These are phyloP conservation scores for Laticauda colubrina DNA, from an alignment of 2,113 vertebrate genomes.

Conservation along the genomic window DNA sequence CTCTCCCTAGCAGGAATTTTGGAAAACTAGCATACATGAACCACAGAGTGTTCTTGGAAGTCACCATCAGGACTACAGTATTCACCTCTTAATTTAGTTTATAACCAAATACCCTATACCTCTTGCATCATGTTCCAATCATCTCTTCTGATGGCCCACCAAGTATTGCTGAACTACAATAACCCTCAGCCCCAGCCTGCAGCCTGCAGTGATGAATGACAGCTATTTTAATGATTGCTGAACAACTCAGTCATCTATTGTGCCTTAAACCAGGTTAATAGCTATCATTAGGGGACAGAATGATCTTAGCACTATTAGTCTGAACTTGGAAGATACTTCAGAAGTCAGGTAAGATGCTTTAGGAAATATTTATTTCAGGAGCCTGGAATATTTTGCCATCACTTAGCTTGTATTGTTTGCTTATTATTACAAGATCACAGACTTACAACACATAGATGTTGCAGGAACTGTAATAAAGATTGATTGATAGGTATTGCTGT, in stretches of 20 bases:
- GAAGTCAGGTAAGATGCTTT: not conserved
- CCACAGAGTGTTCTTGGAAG: not conserved
- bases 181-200: not conserved
- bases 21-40: not conserved
- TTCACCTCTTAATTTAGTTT: not conserved
- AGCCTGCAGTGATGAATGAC: not conserved
- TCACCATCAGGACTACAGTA: not conserved
- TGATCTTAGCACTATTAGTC: not conserved
- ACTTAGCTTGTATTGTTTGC: not conserved
- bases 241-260: too few relatives aligned
- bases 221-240: not conserved
- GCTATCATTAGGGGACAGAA: not conserved
- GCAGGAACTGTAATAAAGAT: not conserved
- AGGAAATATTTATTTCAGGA: not conserved
- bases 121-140: not conserved
- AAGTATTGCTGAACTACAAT: not conserved
- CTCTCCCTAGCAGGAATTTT: not conserved
- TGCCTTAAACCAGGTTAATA: not conserved
- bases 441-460: not conserved
- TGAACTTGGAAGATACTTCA: too few relatives aligned
- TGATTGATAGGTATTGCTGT: not conserved
- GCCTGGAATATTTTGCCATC: too few relatives aligned
- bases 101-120: not conserved
- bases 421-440: not conserved
- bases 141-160: not conserved